Evolutionary conservation across 2,113 vertebrate species (phyloP).

Genomic region (Hymenochirus boettgeri): DNA sequence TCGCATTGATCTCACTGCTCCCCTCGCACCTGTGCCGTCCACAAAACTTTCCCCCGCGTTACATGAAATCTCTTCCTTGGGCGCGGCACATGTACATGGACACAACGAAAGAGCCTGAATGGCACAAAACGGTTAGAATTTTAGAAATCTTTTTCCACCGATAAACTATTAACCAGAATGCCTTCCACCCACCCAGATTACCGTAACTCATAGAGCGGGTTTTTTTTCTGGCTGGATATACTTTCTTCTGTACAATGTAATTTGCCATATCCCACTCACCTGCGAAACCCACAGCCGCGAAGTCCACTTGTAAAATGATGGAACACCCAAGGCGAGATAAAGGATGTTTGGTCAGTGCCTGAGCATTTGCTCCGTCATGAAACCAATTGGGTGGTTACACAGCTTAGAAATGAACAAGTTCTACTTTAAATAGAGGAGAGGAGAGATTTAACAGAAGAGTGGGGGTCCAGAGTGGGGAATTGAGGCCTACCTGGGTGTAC

Average conservation of each 20-base stretch:
- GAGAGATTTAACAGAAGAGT: no score
- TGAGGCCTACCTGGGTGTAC: conserved; percentile 70
- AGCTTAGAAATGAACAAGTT: conserved; percentile 57
- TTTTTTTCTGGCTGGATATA: no score
- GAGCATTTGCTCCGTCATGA: conserved; percentile 88
- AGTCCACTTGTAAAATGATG: conserved; percentile 78
- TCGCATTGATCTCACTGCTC: conserved; percentile 41
- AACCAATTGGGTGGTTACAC: conserved; percentile 78
- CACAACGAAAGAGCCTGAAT: conserved; percentile 79
- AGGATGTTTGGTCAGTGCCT: conserved; percentile 68
- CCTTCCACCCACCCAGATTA: no score
- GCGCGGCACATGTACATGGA: conserved; percentile 79
- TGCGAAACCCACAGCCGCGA: conserved; percentile 58
- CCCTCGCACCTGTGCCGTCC: conserved; percentile 87
- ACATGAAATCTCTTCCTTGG: conserved; percentile 74
- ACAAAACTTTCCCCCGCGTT: conserved; percentile 76
- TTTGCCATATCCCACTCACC: neutral
- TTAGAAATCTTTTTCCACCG: no score
- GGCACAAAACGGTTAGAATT: conserved; percentile 24
- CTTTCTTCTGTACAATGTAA: no score
- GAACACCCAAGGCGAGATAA: conserved; percentile 47
- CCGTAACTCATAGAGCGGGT: no score
- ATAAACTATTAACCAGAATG: no score
- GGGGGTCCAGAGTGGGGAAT: neutral
- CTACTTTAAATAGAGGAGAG: neutral